Evolutionary conservation across 2,113 vertebrate species (phyloP).

Genomic region (Centropus bengalensis): DNA sequence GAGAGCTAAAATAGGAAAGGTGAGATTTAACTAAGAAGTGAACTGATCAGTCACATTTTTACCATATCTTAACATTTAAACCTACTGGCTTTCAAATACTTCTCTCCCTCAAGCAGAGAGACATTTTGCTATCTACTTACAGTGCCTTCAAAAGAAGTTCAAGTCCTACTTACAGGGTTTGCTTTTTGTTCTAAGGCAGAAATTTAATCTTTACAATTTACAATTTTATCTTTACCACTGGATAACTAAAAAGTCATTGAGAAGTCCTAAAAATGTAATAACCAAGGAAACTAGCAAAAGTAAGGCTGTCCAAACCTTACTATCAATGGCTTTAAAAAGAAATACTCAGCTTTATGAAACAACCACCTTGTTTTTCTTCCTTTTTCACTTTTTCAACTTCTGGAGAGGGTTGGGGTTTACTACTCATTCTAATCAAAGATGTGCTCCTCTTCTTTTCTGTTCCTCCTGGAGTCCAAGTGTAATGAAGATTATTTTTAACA

Average conservation of each 20-base stretch:
- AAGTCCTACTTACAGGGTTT: not conserved
- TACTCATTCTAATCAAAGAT: constrained; percentile 85
- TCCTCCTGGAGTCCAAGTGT: constrained; percentile 80
- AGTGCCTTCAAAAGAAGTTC: not conserved
- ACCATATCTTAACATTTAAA: not conserved
- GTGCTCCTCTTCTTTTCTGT: constrained; percentile 86
- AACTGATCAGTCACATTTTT: not conserved
- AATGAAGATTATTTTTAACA: constrained; percentile 63
- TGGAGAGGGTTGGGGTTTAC: constrained; percentile 74
- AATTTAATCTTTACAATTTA: not conserved
- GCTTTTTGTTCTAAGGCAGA: not conserved
- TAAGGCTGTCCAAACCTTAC: not conserved
- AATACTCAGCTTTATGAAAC: constrained; percentile 21
- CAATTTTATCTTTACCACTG: not conserved
- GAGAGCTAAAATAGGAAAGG: not conserved
- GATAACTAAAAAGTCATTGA: not conserved
- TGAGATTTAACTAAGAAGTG: not conserved
- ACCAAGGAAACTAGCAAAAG: not conserved
- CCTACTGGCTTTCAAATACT: not conserved
- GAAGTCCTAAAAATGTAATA: not conserved
- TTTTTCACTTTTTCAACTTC: constrained; percentile 82
- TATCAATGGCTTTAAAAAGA: not conserved
- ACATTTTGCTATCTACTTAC: not conserved
- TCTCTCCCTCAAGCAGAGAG: not conserved
- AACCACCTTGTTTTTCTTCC: constrained; percentile 85